Conservation (phyloP, 1,140 invertebrate species). For the Thrips palmi region DNA sequence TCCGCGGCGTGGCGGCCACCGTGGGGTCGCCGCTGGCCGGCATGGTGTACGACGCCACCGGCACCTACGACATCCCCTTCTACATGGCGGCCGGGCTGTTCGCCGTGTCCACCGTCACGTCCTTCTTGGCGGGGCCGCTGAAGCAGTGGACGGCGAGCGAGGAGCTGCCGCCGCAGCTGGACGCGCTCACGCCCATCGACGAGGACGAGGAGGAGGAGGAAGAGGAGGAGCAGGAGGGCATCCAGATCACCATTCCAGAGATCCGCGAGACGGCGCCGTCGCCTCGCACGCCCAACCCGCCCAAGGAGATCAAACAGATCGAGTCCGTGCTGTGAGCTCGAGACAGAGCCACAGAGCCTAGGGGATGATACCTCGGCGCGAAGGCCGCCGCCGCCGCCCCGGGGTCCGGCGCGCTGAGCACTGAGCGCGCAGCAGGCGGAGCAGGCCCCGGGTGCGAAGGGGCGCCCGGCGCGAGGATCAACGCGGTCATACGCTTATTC, state of each 20-base stretch:
- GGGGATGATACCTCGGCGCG: too few species aligned
- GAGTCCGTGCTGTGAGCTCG: slow-evolving; percentile 39
- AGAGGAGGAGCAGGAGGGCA: slow-evolving; percentile 46
- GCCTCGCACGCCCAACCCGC: slow-evolving; percentile 21
- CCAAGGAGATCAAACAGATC: slow-evolving; percentile 41
- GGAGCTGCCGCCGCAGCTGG: slow-evolving; percentile 35
- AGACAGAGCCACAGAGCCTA: slow-evolving; percentile 10
- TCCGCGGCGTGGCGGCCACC: slow-evolving; percentile 81
- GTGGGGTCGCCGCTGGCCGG: slow-evolving; percentile 68
- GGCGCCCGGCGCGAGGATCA: too few species aligned
- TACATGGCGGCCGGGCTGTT: slow-evolving; percentile 82
- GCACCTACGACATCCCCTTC: slow-evolving; percentile 75
- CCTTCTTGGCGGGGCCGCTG: slow-evolving; percentile 63
- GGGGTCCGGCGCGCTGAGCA: too few species aligned
- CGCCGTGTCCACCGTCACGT: slow-evolving; percentile 61
- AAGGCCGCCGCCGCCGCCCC: too few species aligned
- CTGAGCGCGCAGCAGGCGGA: too few species aligned
- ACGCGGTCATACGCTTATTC: too few species aligned
- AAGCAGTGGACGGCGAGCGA: slow-evolving; percentile 36
- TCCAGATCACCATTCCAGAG: slow-evolving; percentile 29
- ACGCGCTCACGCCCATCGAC: slow-evolving; percentile 59
- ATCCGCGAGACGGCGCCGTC: slow-evolving; percentile 44
- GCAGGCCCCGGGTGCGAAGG: too few species aligned
- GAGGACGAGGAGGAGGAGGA: slow-evolving; percentile 57
- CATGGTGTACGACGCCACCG: slow-evolving; percentile 69